phyloP scores from a whole-genome alignment of 1,140 invertebrate species.

The Physella acuta region DNA sequence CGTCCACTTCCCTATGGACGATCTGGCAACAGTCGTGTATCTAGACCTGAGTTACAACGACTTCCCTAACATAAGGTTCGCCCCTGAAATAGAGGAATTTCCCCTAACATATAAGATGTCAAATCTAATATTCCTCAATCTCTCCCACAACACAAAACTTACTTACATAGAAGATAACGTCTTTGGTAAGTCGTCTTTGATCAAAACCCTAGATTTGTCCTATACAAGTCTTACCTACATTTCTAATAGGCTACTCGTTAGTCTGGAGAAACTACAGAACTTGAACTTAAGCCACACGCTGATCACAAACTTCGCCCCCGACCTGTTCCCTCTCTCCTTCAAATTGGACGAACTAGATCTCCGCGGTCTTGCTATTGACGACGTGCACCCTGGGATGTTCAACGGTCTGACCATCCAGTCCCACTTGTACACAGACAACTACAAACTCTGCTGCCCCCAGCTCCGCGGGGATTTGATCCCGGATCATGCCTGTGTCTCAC shows the following conservation, averaged over 20 bases:
- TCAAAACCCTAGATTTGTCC: slow-evolving; percentile 11
- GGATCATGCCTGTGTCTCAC: slow-evolving; percentile 26
- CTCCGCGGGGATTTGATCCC: slow-evolving; percentile 25
- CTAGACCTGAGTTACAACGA: not conserved
- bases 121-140: slow-evolving; percentile 6
- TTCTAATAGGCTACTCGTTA: not conserved
- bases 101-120: too few species aligned
- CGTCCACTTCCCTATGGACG: not conserved
- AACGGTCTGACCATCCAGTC: slow-evolving; percentile 9
- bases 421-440: slow-evolving; percentile 23
- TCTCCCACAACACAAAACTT: slow-evolving; percentile 7
- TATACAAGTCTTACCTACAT: not conserved
- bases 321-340: not conserved
- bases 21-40: not conserved
- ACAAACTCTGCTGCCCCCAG: slow-evolving; percentile 34
- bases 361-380: slow-evolving; percentile 14
- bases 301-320: not conserved
- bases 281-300: slow-evolving; percentile 19
- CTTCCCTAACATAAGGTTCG: not conserved
- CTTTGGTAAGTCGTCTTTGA: not conserved
- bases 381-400: slow-evolving; percentile 25
- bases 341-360: slow-evolving; percentile 18
- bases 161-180: not conserved
- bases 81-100: not conserved
- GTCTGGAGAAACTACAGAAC: not conserved